Base-by-base conservation (phyloP, 2,888 invertebrate species). In the Euplagia quadripunctaria region DNA sequence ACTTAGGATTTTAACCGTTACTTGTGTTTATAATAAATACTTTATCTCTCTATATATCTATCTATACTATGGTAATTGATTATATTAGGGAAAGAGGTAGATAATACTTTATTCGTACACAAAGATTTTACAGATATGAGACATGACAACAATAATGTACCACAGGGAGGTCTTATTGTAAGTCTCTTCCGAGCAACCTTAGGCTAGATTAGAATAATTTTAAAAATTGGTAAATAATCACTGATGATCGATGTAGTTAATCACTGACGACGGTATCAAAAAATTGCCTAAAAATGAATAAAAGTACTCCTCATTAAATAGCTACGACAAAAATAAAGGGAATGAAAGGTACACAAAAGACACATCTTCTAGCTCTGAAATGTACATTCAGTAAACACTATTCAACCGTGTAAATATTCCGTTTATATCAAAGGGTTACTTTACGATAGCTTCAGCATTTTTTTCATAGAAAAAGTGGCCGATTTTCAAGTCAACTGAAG, bases 301-400 rank as follows among this genome's bases (percentile, higher is more conserved):
- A 7, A 20, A 11, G 6, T n/a, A 14, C 16, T 8, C 20, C 49
- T 49, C 16, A 49, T n/a, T n/a, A 42, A 20, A 68, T 16, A 58
- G 1, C 14, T 20, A 20, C 9, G 43, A 61, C 52, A 17, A 12
- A 42, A 31, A 16, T 43, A 51, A 16, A 55, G 41, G 41, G 16
- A 61, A 68, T 52, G 67, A 72, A 31, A 52, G 51, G 67, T 14
- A 51, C 58, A 65, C 41, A 12, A n/a, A n/a, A n/a, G n/a, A n/a
- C 31, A 55, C n/a, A 20, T 31, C 58, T n/a, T 17, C 51, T 58
- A 64, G 43, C 65, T 65, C 43, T 41, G 43, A 72, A 75, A 74
- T 72, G 61, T 64, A 75, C 64, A 66, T 76, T 76, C 55, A 61
- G 73, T 73, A 79, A 77, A 77, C 75, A 74, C 42, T 72, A 70